Base-by-base conservation (phyloP, 2,888 invertebrate species). In the Galeopsomyia nigrocyanea region DNA sequence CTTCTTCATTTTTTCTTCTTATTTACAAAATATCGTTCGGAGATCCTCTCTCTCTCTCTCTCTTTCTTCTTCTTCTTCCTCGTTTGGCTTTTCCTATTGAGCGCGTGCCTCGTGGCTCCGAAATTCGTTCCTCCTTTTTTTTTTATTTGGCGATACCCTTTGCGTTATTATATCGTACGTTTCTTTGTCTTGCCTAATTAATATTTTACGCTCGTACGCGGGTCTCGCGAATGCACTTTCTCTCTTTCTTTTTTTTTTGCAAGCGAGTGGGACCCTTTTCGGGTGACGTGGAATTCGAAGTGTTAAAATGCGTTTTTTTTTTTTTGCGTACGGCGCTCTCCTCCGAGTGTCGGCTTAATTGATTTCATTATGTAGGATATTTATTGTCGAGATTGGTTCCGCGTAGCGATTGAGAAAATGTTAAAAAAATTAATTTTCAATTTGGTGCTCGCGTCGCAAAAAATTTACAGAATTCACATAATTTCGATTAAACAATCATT, bases 41-140 rank as follows among this genome's bases (percentile, higher is more conserved):
- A 39, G 39, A 39, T 73, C 74, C 73, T 79, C 72, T 68, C 77
- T 73, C 75, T 76, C 67, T 74, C 74, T 69, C 71, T 73, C 53
- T 63, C 39, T 31, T 56, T 46, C 64, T 61, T 65, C 58, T 64
- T 61, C 61, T 17, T 68, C 58, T 49, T n/a, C 53, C 53, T 61
- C 53, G 39, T 39, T 9, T 39, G 39, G 39, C 2, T 39, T 39
- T 39, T 39, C 39, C 39, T 39, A 39, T 68, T 26, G 46, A 14
- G 2, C 50, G 17, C 49, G 57, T 64, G 50, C 31, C 21, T 21
- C 19, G 9, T 22, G 46, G 14, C 26, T 51, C 19, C 53, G 19
- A 53, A 6, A n/a, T 16, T 49, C 16, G 10, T 31, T 58, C 10
- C 39, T 39, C 13, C 58, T 49, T 31, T 17, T 31, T 49, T 17